Conservation (phyloP, 2,888 invertebrate species). For the Byasa hedistus region DNA sequence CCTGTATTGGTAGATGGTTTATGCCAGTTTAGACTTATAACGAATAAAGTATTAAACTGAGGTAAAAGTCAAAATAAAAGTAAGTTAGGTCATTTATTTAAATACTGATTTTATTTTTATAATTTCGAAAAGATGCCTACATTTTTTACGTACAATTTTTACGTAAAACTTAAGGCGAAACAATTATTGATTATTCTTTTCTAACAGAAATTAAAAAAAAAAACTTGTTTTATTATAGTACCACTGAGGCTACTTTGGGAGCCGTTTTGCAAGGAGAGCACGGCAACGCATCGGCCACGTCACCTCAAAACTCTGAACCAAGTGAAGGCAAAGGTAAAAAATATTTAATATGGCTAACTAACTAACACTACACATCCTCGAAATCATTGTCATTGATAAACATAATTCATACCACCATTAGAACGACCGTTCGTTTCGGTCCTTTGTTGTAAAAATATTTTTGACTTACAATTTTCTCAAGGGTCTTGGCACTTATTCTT, state of each 20-base stretch:
- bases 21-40: too few species aligned
- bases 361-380: neutral
- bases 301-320: slow-evolving; percentile 58
- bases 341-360: neutral
- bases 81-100: neutral
- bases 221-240: slow-evolving; percentile 43
- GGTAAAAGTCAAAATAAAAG: neutral
- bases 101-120: neutral
- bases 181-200: neutral
- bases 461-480: too few species aligned
- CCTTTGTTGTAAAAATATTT: too few species aligned
- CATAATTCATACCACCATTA: too few species aligned
- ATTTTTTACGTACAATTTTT: neutral
- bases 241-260: slow-evolving; percentile 61
- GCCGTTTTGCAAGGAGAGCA: slow-evolving; percentile 68
- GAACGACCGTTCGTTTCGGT: too few species aligned
- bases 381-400: too few species aligned
- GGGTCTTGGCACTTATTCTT: too few species aligned
- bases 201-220: too few species aligned
- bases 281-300: slow-evolving; percentile 57
- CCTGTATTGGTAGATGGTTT: too few species aligned
- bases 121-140: neutral
- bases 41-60: too few species aligned
- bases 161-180: neutral
- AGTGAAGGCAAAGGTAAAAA: slow-evolving; percentile 61